phyloP scores from a whole-genome alignment of 2,888 invertebrate species.

The Synanthedon vespiformis region DNA sequence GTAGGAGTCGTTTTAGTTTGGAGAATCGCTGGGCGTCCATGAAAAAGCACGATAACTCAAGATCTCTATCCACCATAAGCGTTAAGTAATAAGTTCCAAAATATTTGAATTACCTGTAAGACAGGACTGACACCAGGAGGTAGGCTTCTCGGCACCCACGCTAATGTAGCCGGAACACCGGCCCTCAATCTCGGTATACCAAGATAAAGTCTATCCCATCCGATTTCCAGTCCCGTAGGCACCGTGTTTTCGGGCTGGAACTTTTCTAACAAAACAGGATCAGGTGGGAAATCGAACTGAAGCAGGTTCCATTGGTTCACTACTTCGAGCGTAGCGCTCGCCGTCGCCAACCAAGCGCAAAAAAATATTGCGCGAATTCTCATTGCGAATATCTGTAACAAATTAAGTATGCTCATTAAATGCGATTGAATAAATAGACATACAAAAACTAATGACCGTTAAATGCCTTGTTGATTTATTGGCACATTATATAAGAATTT shows the following conservation, averaged over 20 bases:
- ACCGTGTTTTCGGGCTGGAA: constrained; percentile 81
- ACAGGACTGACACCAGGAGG: constrained; percentile 77
- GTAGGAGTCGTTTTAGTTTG: too few species aligned
- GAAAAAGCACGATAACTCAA: too few species aligned
- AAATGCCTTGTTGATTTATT: too few species aligned
- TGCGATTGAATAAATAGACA: too few species aligned
- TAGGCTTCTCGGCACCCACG: constrained; percentile 74
- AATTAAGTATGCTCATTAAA: background rate
- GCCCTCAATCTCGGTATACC: constrained; percentile 79
- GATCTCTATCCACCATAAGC: too few species aligned
- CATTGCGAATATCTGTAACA: constrained; percentile 19
- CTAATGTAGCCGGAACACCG: constrained; percentile 82
- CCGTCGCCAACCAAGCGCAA: constrained; percentile 36
- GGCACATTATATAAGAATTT: too few species aligned
- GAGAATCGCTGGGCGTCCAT: too few species aligned
- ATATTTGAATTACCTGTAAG: constrained; percentile 61
- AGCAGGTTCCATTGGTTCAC: constrained; percentile 78
- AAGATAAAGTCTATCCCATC: constrained; percentile 79
- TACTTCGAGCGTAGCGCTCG: constrained; percentile 68
- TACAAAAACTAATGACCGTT: too few species aligned
- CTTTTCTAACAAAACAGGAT: constrained; percentile 67
- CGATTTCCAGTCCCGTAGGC: constrained; percentile 81
- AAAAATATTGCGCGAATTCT: constrained; percentile 25
- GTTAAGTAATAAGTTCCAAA: background rate
- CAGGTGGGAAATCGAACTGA: constrained; percentile 75